A percentile compares a stretch with the other conserved stretches of the same genome.
Conservation (phyloP, 2,888 invertebrate genomes). For the Cosmia trapezina region DNA sequence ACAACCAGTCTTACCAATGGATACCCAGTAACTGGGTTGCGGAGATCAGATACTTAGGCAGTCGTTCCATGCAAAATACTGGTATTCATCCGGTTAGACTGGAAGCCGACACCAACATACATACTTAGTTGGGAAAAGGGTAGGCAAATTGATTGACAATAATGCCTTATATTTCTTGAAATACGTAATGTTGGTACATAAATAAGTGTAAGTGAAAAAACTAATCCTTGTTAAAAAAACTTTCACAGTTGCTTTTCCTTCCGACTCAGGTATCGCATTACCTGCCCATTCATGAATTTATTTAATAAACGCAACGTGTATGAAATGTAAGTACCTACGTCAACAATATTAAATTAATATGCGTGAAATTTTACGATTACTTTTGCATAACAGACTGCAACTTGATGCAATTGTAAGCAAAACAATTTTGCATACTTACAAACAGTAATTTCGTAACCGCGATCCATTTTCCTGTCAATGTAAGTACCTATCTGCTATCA, state of each 20-base stretch:
- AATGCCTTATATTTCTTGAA: background rate
- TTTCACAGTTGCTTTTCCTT: conserved; percentile 3
- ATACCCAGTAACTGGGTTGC: no score
- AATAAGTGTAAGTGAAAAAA: no score
- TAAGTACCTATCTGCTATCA: conserved; percentile 42
- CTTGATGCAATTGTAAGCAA: conserved; percentile 36
- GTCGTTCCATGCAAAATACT: no score
- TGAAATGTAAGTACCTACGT: background rate
- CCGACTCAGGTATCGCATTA: conserved; percentile 5
- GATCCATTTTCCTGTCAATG: conserved; percentile 67
- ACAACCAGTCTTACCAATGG: no score
- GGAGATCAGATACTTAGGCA: no score
- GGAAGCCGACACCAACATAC: no score
- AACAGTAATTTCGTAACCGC: conserved; percentile 50
- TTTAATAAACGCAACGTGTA: conserved; percentile 10
- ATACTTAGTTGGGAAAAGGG: no score
- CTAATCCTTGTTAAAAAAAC: background rate
- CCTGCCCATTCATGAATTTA: conserved; percentile 18
- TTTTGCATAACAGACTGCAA: conserved; percentile 19
- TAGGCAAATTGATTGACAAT: no score
- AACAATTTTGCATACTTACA: conserved; percentile 52
- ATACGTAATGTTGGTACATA: no score
- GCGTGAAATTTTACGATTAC: conserved; percentile 38
- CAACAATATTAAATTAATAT: conserved; percentile 22
- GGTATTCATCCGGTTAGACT: no score